Conservation (phyloP, 2,888 invertebrate species). For the Yponomeuta malinellus region DNA sequence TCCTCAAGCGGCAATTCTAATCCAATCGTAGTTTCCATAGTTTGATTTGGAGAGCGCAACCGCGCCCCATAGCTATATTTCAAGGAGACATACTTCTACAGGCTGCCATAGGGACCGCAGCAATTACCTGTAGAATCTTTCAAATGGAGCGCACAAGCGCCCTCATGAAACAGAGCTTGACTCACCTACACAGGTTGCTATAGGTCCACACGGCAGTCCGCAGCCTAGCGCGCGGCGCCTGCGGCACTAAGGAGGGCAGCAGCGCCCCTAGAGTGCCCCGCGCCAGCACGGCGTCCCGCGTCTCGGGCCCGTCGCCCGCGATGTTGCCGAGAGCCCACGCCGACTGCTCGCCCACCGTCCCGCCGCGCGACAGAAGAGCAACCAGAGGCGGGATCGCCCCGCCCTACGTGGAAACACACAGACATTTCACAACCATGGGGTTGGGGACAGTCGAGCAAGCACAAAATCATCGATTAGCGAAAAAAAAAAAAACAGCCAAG, state of each 20-base stretch:
- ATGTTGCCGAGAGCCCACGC: constrained; percentile 99
- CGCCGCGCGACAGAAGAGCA: constrained; percentile 81
- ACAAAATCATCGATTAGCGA: too few species aligned
- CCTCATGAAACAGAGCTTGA: background rate
- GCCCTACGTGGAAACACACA: constrained; percentile 52
- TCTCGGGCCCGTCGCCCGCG: constrained; percentile 89
- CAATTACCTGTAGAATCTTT: too few species aligned
- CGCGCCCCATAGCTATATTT: too few species aligned
- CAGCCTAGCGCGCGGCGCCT: constrained; percentile 76
- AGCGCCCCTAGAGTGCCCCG: constrained; percentile 83
- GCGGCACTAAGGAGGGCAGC: constrained; percentile 72
- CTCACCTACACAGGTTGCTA: constrained; percentile 37
- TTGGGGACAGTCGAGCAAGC: too few species aligned
- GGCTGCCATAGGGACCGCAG: too few species aligned
- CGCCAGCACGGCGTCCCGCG: constrained; percentile 88
- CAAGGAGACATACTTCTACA: too few species aligned
- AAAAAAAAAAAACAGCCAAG: too few species aligned
- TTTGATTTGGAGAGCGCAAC: too few species aligned
- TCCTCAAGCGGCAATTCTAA: too few species aligned
- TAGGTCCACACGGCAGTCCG: constrained; percentile 95
- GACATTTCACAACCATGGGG: too few species aligned
- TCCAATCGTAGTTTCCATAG: too few species aligned
- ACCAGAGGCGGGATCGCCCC: constrained; percentile 92
- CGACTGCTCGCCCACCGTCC: constrained; percentile 92
- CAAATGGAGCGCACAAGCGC: too few species aligned